Percentiles rank a stretch among this genome's conserved stretches.
These are phyloP conservation scores for Microcebus jonahi DNA, from an alignment of 2,113 vertebrate genomes.

Conservation along the genomic window DNA sequence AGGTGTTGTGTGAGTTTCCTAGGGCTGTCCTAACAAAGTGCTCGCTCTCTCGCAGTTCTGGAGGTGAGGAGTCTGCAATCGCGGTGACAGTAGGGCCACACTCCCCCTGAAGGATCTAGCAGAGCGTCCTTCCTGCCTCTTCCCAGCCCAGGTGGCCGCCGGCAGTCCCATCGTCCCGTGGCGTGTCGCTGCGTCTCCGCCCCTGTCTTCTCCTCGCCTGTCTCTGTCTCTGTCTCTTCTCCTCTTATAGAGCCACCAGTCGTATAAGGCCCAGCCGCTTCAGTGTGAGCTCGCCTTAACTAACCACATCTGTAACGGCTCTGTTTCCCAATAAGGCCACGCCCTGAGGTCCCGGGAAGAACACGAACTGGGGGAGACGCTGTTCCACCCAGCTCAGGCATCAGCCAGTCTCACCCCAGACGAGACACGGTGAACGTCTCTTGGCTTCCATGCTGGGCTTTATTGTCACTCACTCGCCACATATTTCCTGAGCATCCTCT, in stretches of 20 bases:
- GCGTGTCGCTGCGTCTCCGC: neutral
- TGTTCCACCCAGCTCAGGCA: neutral
- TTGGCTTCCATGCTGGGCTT: neutral
- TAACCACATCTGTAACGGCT: rapidly evolving
- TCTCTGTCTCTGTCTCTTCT: neutral
- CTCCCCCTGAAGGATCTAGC: neutral
- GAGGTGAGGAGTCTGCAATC: neutral
- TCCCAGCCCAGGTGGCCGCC: neutral
- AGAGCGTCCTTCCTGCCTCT: neutral
- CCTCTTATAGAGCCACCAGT: neutral
- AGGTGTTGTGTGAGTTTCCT: rapidly evolving
- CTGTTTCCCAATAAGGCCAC: neutral
- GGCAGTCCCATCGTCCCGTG: too few relatives aligned
- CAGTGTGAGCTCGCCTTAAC: neutral
- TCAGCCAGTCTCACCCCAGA: neutral
- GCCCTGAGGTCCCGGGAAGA: neutral
- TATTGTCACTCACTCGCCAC: neutral
- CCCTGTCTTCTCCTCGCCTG: neutral
- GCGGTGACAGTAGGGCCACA: neutral
- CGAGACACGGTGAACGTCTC: neutral
- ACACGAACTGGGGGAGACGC: neutral
- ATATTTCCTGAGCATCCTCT: neutral
- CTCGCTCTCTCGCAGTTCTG: neutral
- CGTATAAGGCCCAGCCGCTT: rapidly evolving
- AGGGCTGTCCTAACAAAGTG: neutral